Base-by-base conservation (phyloP, 2,888 invertebrate genomes). In the Cremastinae sp. region DNA sequence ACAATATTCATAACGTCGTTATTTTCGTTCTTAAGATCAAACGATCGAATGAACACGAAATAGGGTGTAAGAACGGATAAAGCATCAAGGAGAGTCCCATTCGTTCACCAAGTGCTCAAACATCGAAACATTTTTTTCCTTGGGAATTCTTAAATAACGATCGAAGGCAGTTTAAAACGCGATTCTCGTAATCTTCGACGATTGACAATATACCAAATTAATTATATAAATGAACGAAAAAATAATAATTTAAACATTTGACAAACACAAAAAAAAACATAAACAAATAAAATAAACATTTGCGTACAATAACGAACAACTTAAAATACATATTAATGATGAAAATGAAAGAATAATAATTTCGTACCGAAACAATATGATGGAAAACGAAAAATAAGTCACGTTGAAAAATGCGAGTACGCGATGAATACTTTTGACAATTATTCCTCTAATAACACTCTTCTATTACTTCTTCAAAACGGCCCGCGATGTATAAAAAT, bases 131-230 rank as follows among this genome's bases (percentile, higher is more conserved):
- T 49, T 62, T 22, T 61, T 74, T 59, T 16, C 20, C 22, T 49
- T 70, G 49, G 49, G 41, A 41, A 38, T 41, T 64, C 36, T 72
- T 51, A 58, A 70, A 65, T 47, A 66, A 54, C 45, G 47, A 54
- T 59, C 18, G 58, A 74, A 80, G 80, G 80, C 82, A 79, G 76
- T 80, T 79, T 45, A 62, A 28, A 75, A 74, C 54, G 69, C 78
- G 62, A 79, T 61, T 70, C 8, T 38, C 45, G 36, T 45, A 22
- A 61, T 62, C 22, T 14, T 59, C 41, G 49, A 80, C 10, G 59
- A 58, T 28, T 18, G 22, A 47, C 18, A n/a, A 59, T 43, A 43
- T 73, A 43, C 5, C 47, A 71, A 74, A 70, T 36, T 62, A 4
- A 41, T 22, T 5, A 45, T 16, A 28, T 34, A 41, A 36, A 41